Evolutionary conservation across 1,140 invertebrate genomes (phyloP), one percentile per base, ranked within the genome.

Genomic region (Macrotrachela quadricornifera): DNA sequence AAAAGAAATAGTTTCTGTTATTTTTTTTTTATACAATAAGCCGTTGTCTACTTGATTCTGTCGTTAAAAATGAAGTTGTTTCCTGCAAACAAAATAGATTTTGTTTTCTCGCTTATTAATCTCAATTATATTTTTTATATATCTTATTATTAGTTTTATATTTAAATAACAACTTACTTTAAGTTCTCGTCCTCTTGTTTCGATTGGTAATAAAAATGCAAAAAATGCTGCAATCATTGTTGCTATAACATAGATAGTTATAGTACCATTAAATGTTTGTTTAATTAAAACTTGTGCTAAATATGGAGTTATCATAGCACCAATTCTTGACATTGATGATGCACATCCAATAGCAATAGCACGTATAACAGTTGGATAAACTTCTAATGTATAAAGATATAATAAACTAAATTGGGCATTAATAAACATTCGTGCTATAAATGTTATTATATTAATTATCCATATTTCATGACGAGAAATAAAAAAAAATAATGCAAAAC

Each of bases 341-440:
- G 85, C 87, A 2, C 82, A 79, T 4, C 85, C 85, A 0, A 91
- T 78, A 1, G 85, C 86, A 40, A 86, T 78, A 37, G 83, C 81
- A 57, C 85, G 67, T 56, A 88, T 74, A 44, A 82, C 82, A 6
- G 84, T 90, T 0, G 87, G 85, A 67, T 91, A 91, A 30, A 30
- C 21, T 75, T 91, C 86, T 18, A 86, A 85, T 14, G 87, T 91
- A 61, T 94, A 92, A 14, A 92, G 85, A 63, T 94, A 92, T 0
- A 84, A 83, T 14, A 84, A 85, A 75, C 90, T 85, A 64, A 94
- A 92, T 6, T 88, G 79, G 1, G 85, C 85, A 36, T 85, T 85
- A 57, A 92, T 87, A 51, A 92, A 81, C 8, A 83, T 86, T 62
- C 88, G 74, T 0, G 85, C 83, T 4, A 30, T 2, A 30, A 30